phyloP scores from a whole-genome alignment of 2,888 invertebrate genomes.

The Villa cingulata region DNA sequence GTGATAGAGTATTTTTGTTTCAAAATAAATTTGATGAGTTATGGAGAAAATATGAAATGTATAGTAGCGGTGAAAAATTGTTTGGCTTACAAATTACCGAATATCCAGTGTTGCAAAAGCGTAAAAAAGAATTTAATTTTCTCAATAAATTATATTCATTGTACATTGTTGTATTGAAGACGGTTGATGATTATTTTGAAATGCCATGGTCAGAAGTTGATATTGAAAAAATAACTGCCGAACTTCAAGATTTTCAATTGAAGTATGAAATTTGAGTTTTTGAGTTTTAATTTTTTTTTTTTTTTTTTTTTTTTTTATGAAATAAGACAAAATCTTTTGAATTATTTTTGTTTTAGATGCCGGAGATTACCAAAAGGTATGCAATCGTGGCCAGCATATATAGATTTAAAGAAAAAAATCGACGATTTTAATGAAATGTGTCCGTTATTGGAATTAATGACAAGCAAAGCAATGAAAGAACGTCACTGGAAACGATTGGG shows the following conservation, averaged over 20 bases:
- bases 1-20: slow-evolving; percentile 61
- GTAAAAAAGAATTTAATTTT: slow-evolving; percentile 72
- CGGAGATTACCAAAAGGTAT: slow-evolving; percentile 70
- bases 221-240: slow-evolving; percentile 64
- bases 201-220: slow-evolving; percentile 73
- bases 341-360: slow-evolving; percentile 41
- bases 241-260: slow-evolving; percentile 69
- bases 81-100: slow-evolving; percentile 74
- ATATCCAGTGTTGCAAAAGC: slow-evolving; percentile 63
- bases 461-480: slow-evolving; percentile 71
- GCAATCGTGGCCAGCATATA: slow-evolving; percentile 78
- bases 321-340: background rate
- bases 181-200: slow-evolving; percentile 75
- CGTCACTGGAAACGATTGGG: slow-evolving; percentile 59
- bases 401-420: slow-evolving; percentile 74
- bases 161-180: slow-evolving; percentile 71
- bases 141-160: slow-evolving; percentile 64
- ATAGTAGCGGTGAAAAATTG: slow-evolving; percentile 67
- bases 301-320: too few relatives aligned
- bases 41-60: slow-evolving; percentile 68
- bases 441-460: slow-evolving; percentile 75
- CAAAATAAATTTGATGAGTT: slow-evolving; percentile 72
- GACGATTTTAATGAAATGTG: slow-evolving; percentile 84
- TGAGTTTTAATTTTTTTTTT: background rate
- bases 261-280: slow-evolving; percentile 38